Base-by-base conservation (phyloP, 2,113 vertebrate genomes). In the Grallaria varia region DNA sequence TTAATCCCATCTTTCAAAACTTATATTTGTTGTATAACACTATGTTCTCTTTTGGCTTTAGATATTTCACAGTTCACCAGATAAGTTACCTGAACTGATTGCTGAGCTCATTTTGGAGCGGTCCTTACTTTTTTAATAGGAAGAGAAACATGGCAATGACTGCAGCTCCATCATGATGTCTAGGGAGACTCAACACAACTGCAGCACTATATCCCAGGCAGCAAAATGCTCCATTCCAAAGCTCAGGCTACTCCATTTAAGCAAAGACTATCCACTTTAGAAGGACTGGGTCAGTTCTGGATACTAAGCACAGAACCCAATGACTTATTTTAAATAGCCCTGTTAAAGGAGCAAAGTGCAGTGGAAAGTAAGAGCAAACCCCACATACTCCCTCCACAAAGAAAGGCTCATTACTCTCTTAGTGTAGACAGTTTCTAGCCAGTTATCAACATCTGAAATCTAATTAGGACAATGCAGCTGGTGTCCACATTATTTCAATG, bases 341-440 rank as follows among this genome's bases (percentile, higher is more conserved):
- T 82, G 49, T 16, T 75, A 42, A 37, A 91, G 52, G 40, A 60
- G 60, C 18, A 45, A 92, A 93, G 79, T 49, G 62, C 68, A 94
- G 86, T 73, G 77, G 88, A 89, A 95, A 95, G 89, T 69, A 85
- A 95, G 80, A 94, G 85, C 77, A 89, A 92, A 85, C 18, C 27
- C 79, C 58, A 28, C 2, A 12, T 23, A 12, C 21, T 80, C 52
- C 59, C 6, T n/a, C 66, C 77, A 45, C 50, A 76, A 39, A 71
- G 14, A 82, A 19, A 77, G 37, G 66, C 9, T 50, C 47, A 8
- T 6, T 28, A 83, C 23, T 59, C 73, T 87, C 67, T 50, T 79
- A 53, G 86, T 60, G 90, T 28, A 94, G 89, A 92, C 31, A 86
- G 86, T 1, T 90, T 89, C 89, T 68, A 90, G 88, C 72, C 88